Evolutionary conservation across 92 coral and sea anemone genomes (phyloP), one percentile per base, ranked within the genome.

Genomic region (Pocillopora meandrina): DNA sequence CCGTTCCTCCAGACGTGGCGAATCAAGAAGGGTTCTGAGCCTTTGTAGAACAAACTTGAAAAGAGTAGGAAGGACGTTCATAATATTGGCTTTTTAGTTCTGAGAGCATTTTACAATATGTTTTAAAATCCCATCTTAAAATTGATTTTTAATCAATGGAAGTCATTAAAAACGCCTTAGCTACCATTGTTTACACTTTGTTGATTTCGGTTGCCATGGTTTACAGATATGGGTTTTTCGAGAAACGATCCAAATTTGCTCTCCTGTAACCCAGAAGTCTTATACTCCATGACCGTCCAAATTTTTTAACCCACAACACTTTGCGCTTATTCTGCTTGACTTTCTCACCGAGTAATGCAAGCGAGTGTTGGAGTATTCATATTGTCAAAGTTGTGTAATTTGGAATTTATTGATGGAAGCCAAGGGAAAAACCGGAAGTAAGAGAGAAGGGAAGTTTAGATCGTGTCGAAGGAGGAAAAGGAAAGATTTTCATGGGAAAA

Each of bases 391-490:
- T 74, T 55, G 33, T 66, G 33, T 66, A 10, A 66, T 74, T 74
- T 74, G 17, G 36, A 74, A 11, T 56, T 74, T 74, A 61, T 56
- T 9, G 2, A 49, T 74, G 78, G 64, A 75, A 60, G 71, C 13
- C 75, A 59, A 72, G 72, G 65, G 15, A 61, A 82, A 84, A 74
- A 74, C 11, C 63, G 5, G 61, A 47, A 74, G 4, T 52, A 81
- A 85, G 56, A 55, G 81, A 55, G 69, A 85, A 85, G 75, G 89
- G 62, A 85, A 85, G 79, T 85, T 85, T 85, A 85, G 79, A 59
- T 85, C 65, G 36, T 23, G 65, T 66, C 19, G 71, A 47, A 87
- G 87, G 71, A 81, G 81, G 77, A 80, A 87, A 81, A 72, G 84
- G 33, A 81, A 42, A 58, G 90, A 71, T 65, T 81, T 72, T 72